Evolutionary conservation across 2,797 vertebrate genomes (phyloP).

Genomic region (Gymnoscopelus microlampas): DNA sequence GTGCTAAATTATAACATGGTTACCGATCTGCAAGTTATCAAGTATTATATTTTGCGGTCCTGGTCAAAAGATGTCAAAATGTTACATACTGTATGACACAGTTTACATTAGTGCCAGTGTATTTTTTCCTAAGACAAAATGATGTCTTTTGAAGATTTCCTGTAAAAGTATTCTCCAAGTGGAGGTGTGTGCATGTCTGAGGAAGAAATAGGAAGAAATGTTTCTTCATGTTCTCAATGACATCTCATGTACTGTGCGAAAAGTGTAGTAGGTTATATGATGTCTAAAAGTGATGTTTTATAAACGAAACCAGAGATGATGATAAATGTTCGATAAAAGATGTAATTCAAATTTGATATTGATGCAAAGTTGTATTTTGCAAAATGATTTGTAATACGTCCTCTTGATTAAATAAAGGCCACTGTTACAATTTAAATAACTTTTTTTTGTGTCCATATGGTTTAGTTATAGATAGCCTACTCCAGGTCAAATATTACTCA

Average conservation of each 20-base stretch:
- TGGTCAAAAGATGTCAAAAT: slow-evolving; percentile 59
- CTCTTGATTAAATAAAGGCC: slow-evolving; percentile 89
- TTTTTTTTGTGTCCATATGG: neutral
- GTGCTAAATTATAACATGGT: slow-evolving; percentile 55
- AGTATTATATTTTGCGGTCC: slow-evolving; percentile 59
- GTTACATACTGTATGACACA: slow-evolving; percentile 63
- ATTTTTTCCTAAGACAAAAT: slow-evolving; percentile 64
- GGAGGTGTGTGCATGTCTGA: slow-evolving; percentile 54
- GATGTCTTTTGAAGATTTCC: slow-evolving; percentile 66
- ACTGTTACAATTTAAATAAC: slow-evolving; percentile 60
- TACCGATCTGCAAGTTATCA: slow-evolving; percentile 63
- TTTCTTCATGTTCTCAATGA: slow-evolving; percentile 63
- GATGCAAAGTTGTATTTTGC: slow-evolving; percentile 89
- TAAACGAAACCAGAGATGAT: slow-evolving; percentile 91
- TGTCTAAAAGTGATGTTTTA: slow-evolving; percentile 88
- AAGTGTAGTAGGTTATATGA: slow-evolving; percentile 64
- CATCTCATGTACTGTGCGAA: slow-evolving; percentile 71
- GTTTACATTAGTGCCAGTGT: slow-evolving; percentile 65
- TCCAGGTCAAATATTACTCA: too few species aligned
- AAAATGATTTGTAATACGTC: slow-evolving; percentile 87
- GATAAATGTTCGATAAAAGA: slow-evolving; percentile 68
- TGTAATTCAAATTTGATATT: slow-evolving; percentile 80
- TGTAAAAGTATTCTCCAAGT: slow-evolving; percentile 51
- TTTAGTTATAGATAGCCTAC: too few species aligned
- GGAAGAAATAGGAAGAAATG: slow-evolving; percentile 57